These are phyloP conservation scores for Malaclemys terrapin DNA, from an alignment of 2,113 vertebrate genomes.

Conservation along the genomic window DNA sequence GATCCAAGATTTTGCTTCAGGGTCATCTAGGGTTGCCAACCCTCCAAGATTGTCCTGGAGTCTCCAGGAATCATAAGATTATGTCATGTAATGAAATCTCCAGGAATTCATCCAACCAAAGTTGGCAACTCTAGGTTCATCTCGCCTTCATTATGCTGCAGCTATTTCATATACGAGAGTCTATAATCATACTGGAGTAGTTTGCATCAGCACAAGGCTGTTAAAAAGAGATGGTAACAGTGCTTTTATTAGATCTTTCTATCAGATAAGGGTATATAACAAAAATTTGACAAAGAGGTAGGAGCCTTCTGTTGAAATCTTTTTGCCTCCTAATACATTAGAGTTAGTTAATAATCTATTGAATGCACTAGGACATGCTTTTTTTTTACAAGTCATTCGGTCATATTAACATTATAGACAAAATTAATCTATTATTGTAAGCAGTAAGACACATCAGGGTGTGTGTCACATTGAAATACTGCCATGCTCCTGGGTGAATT, in stretches of 20 bases:
- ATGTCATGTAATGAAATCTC: too few relatives aligned
- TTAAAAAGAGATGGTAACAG: conserved; percentile 1
- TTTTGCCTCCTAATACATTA: conserved; percentile 20
- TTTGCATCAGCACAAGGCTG: conserved; percentile 41
- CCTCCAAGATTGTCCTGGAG: too few relatives aligned
- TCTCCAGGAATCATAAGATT: too few relatives aligned
- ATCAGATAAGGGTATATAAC: neutral
- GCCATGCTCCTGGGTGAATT: neutral
- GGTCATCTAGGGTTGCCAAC: neutral
- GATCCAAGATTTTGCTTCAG: conserved; percentile 35
- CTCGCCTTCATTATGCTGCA: conserved; percentile 20
- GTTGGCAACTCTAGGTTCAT: neutral
- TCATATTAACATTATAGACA: conserved; percentile 27
- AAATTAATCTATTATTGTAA: conserved; percentile 36
- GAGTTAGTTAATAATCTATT: neutral
- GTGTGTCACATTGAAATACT: neutral
- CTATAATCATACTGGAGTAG: neutral
- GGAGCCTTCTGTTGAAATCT: neutral
- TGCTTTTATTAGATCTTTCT: conserved; percentile 30
- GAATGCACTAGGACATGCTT: neutral
- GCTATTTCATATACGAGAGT: conserved; percentile 39
- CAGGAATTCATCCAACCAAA: too few relatives aligned
- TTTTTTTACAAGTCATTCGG: neutral
- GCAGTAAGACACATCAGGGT: neutral
- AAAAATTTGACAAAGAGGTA: neutral